These are phyloP conservation scores for Apteryx owenii DNA, from an alignment of 2,113 vertebrate species.

Conservation along the genomic window DNA sequence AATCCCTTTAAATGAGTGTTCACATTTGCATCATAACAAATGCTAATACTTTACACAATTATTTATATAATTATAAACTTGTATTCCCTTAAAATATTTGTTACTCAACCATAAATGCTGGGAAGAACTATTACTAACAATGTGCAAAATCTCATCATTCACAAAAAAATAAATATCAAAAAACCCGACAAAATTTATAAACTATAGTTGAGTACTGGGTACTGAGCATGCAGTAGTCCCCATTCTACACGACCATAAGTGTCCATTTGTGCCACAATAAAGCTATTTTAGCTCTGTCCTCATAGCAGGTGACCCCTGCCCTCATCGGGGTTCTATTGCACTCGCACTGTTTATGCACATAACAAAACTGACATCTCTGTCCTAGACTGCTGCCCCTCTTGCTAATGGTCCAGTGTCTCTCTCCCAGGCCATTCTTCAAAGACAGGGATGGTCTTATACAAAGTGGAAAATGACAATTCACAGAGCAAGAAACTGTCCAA, in stretches of 20 bases:
- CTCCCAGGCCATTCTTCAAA: background rate
- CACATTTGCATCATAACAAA: background rate
- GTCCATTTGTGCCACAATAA: background rate
- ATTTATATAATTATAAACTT: background rate
- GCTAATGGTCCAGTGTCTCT: background rate
- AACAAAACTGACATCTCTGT: background rate
- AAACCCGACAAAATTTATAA: background rate
- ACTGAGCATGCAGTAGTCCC: background rate
- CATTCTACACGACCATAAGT: background rate
- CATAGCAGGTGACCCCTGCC: background rate
- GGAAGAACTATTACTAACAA: background rate
- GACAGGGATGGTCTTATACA: rapidly evolving
- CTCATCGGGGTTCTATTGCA: background rate
- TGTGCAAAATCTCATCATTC: background rate
- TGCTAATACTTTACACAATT: background rate
- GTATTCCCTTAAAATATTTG: background rate
- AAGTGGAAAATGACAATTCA: background rate
- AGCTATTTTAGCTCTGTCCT: background rate
- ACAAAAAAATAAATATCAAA: background rate
- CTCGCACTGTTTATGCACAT: background rate
- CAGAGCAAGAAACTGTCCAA: background rate
- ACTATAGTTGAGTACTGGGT: background rate
- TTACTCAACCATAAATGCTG: background rate
- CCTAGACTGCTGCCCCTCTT: background rate
- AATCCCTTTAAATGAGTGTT: background rate